These are phyloP conservation scores for Danio choprae DNA, from an alignment of 2,797 vertebrate species.

Conservation along the genomic window DNA sequence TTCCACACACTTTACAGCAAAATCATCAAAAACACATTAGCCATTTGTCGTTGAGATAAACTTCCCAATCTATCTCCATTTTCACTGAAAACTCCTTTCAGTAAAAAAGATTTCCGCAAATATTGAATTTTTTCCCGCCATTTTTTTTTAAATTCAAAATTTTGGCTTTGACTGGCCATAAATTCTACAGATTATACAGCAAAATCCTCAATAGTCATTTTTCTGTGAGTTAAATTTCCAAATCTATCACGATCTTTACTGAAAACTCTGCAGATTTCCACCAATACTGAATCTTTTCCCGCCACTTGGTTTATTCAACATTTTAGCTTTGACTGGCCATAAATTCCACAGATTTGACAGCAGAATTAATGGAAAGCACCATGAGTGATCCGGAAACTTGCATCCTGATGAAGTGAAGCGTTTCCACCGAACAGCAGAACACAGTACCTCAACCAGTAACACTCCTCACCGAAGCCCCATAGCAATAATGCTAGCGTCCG, in stretches of 20 bases:
- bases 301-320: not conserved
- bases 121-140: not conserved
- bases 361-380: not conserved
- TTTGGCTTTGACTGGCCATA: too few species aligned
- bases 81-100: too few species aligned
- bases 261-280: too few species aligned
- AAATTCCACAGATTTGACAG: not conserved
- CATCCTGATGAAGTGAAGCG: not conserved
- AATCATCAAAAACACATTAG: too few species aligned
- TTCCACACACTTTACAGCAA: too few species aligned
- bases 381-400: not conserved
- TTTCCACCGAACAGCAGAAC: conserved; percentile 52
- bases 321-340: not conserved
- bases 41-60: too few species aligned
- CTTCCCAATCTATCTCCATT: too few species aligned
- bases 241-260: too few species aligned
- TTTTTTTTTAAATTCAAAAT: not conserved
- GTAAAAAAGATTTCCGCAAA: too few species aligned
- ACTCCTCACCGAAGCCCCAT: conserved; percentile 64
- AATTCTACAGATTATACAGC: too few species aligned
- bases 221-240: too few species aligned
- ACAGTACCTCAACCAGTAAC: conserved; percentile 61
- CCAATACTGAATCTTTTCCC: not conserved
- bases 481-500: conserved; percentile 45
- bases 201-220: too few species aligned